Conservation (phyloP, 2,888 invertebrate species). For the Antheraea yamamai region DNA sequence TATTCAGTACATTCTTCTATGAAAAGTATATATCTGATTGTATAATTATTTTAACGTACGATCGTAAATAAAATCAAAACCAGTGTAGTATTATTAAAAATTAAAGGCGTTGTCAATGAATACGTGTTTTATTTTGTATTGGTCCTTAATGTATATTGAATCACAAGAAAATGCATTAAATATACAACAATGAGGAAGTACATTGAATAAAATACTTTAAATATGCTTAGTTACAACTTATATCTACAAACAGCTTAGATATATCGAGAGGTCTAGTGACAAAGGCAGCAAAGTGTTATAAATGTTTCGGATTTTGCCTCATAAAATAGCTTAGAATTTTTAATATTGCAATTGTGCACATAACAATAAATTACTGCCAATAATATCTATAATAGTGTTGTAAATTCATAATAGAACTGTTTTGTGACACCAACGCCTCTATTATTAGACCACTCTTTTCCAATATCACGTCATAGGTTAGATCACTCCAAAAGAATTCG, state of each 20-base stretch:
- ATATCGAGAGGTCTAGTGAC: too few relatives aligned
- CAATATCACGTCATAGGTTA: too few relatives aligned
- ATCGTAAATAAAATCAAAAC: background rate
- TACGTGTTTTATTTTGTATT: conserved; percentile 58
- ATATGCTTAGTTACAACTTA: background rate
- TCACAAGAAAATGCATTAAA: conserved; percentile 26
- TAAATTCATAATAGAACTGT: too few relatives aligned
- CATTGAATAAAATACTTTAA: background rate
- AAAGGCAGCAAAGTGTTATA: too few relatives aligned
- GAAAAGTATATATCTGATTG: background rate
- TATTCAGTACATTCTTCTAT: background rate
- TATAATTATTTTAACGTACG: background rate
- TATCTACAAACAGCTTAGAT: background rate
- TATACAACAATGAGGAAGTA: background rate
- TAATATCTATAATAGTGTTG: too few relatives aligned
- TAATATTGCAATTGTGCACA: too few relatives aligned
- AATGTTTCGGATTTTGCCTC: too few relatives aligned
- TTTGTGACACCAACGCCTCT: too few relatives aligned
- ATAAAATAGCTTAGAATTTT: too few relatives aligned
- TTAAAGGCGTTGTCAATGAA: conserved; percentile 47
- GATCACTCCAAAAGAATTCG: too few relatives aligned
- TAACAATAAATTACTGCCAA: too few relatives aligned
- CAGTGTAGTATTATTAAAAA: conserved; percentile 32
- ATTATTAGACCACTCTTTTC: too few relatives aligned
- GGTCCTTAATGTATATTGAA: conserved; percentile 42